phyloP scores from a whole-genome alignment of 1,140 invertebrate species.

The Drosophila varians region DNA sequence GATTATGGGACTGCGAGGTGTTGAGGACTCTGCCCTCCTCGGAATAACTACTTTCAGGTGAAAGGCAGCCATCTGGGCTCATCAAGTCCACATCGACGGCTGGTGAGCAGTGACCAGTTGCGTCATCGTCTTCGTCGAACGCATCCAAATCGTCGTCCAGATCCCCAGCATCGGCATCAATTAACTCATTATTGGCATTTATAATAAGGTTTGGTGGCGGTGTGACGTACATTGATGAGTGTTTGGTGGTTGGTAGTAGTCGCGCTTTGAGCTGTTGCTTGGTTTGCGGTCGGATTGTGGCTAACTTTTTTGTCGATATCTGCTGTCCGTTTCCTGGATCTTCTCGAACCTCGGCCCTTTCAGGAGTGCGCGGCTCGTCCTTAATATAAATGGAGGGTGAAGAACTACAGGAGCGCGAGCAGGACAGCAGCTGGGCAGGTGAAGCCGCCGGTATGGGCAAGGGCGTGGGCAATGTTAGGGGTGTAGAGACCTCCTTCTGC shows the following conservation, averaged over 20 bases:
- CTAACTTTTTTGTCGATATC: conserved; percentile 37
- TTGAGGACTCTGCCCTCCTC: conserved; percentile 14
- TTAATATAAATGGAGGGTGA: conserved; percentile 80
- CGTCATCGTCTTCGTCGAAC: conserved; percentile 56
- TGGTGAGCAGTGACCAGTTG: conserved; percentile 28
- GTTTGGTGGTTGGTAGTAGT: conserved; percentile 29
- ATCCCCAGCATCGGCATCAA: conserved; percentile 64
- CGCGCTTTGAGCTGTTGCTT: conserved; percentile 65
- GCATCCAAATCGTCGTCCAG: conserved; percentile 50
- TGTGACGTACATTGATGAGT: conserved; percentile 42
- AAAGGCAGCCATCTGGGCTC: conserved; percentile 38
- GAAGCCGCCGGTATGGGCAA: not conserved
- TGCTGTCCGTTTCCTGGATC: conserved; percentile 15
- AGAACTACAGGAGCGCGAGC: conserved; percentile 68
- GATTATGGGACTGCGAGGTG: conserved; percentile 6
- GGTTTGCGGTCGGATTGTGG: conserved; percentile 57
- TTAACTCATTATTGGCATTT: conserved; percentile 68
- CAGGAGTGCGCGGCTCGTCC: conserved; percentile 69
- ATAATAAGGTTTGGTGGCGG: conserved; percentile 61
- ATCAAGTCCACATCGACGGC: conserved; percentile 51
- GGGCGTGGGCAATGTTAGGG: conserved; percentile 5
- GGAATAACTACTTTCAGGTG: conserved; percentile 54
- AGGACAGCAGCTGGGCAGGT: conserved; percentile 37
- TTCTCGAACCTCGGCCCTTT: conserved; percentile 5
- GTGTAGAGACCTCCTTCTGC: conserved; percentile 25